phyloP scores from a whole-genome alignment of 1,140 invertebrate species.

The Teleogryllus occipitalis region DNA sequence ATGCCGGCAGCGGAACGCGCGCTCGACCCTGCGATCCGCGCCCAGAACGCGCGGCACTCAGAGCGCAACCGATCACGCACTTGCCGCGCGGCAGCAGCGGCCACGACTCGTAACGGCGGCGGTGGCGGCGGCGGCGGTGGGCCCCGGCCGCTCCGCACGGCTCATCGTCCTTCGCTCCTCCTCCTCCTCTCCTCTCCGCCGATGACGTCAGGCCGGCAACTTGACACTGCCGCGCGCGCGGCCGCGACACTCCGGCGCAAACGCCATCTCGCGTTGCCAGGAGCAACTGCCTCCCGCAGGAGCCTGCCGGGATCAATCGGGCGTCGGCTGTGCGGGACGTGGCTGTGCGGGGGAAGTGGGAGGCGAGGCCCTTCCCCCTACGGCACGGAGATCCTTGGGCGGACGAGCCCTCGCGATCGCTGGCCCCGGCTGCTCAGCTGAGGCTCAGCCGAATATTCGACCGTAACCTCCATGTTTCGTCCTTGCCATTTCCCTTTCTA shows the following conservation, averaged over 20 bases:
- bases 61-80: not conserved
- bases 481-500: too few relatives aligned
- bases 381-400: too few relatives aligned
- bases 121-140: not conserved
- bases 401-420: too few relatives aligned
- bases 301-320: not conserved
- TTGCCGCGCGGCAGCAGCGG: slow-evolving; percentile 1
- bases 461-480: too few relatives aligned
- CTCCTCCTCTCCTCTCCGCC: not conserved
- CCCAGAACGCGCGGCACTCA: not conserved
- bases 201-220: slow-evolving; percentile 16
- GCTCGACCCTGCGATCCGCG: not conserved
- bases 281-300: slow-evolving; percentile 9
- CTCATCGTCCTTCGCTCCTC: slow-evolving; percentile 14
- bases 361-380: too few relatives aligned
- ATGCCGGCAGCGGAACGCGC: not conserved
- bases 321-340: too few relatives aligned
- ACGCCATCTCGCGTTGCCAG: slow-evolving; percentile 17
- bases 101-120: not conserved
- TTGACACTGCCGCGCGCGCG: slow-evolving; percentile 12
- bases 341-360: too few relatives aligned
- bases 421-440: too few relatives aligned
- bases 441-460: too few relatives aligned
- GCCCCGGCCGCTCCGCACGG: not conserved
- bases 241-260: slow-evolving; percentile 15